Percentiles rank a stretch among this genome's conserved stretches.
Evolutionary conservation across 2,888 invertebrate genomes (phyloP).

Genomic region (Athalia cordata): DNA sequence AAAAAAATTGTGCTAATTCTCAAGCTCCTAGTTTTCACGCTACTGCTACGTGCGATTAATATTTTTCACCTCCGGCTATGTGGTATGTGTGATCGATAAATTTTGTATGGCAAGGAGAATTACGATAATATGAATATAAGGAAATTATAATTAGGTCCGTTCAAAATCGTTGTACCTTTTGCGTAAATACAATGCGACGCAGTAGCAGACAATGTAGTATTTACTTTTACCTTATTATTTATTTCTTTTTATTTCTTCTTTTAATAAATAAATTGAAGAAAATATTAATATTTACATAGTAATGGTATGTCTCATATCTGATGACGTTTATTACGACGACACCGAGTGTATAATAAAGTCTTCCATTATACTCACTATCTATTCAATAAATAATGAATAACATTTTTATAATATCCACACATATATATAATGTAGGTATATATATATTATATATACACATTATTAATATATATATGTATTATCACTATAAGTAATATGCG

Average conservation of each 20-base stretch:
- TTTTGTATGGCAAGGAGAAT: too few species aligned
- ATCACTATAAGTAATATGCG: neutral
- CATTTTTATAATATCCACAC: conserved; percentile 26
- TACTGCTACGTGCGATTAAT: too few species aligned
- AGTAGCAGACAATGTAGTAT: too few species aligned
- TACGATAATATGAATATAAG: too few species aligned
- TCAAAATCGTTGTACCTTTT: neutral
- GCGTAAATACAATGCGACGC: too few species aligned
- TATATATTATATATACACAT: neutral
- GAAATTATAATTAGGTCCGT: neutral
- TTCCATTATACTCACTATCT: conserved; percentile 17
- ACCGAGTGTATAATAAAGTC: conserved; percentile 25
- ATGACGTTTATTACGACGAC: conserved; percentile 27
- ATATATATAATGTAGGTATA: neutral
- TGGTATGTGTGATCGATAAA: too few species aligned
- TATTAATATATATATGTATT: neutral
- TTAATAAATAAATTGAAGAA: conserved; percentile 5
- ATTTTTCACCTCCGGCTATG: too few species aligned
- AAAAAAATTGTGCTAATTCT: too few species aligned
- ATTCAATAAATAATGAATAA: conserved; percentile 23
- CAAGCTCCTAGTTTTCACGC: too few species aligned
- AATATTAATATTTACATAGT: conserved; percentile 31
- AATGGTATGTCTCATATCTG: conserved; percentile 2
- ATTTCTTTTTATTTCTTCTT: neutral
- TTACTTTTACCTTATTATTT: neutral